These are phyloP conservation scores for Larimichthys crocea DNA, from an alignment of 2,113 vertebrate species.

Conservation along the genomic window DNA sequence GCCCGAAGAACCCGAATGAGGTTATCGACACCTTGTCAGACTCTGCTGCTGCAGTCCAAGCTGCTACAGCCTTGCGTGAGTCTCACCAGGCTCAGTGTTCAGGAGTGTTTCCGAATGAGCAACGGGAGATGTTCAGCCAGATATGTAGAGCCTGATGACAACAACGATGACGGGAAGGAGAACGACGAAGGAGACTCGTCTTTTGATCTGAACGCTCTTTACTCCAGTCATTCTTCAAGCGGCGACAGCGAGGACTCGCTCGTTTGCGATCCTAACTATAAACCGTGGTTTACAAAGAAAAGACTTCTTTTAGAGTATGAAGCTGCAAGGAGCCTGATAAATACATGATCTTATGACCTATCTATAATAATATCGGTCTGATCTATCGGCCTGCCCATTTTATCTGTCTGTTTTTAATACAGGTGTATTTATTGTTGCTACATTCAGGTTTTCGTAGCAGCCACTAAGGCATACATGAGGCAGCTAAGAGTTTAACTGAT, in stretches of 20 bases:
- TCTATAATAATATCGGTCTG: not conserved
- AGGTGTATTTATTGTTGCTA: not conserved
- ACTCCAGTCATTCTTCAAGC: constrained; percentile 55
- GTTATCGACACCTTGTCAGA: constrained; percentile 60
- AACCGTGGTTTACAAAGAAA: constrained; percentile 42
- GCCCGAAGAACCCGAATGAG: not conserved
- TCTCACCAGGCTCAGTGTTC: constrained; percentile 65
- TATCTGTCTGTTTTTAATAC: not conserved
- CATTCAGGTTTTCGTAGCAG: not conserved
- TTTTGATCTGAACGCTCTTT: constrained; percentile 73
- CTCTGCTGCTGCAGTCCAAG: constrained; percentile 56
- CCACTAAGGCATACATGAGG: too few relatives aligned
- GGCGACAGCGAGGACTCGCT: constrained; percentile 33
- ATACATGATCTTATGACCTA: not conserved
- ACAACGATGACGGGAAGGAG: not conserved
- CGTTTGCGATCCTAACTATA: constrained; percentile 60
- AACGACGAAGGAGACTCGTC: constrained; percentile 15
- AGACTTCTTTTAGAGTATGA: constrained; percentile 35
- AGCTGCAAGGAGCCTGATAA: not conserved
- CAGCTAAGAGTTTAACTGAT: too few relatives aligned
- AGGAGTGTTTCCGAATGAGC: constrained; percentile 18
- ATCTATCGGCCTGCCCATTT: not conserved
- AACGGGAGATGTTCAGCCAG: not conserved
- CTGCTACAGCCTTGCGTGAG: constrained; percentile 69
- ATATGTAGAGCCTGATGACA: not conserved